Evolutionary conservation across 2,888 invertebrate species (phyloP), one percentile per base, ranked within the genome.

Genomic region (Athetis lepigone): DNA sequence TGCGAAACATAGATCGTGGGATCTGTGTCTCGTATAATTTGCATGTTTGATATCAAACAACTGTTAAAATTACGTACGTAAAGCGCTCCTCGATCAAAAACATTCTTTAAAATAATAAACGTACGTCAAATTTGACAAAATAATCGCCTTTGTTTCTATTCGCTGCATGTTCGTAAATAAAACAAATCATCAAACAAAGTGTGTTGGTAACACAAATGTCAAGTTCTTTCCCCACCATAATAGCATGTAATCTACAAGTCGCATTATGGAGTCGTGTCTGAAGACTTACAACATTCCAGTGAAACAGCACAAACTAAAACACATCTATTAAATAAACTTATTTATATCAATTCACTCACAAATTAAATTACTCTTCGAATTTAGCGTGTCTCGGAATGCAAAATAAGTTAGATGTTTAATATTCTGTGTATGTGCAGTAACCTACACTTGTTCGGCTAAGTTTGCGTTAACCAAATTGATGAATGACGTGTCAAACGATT

Each of bases 1-100:
- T 82, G 80, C 76, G 78, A 80, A 81, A 74, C 76, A 69, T 70
- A 65, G 68, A 65, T 74, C 71, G 76, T 72, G 63, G 70, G 65
- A 67, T 69, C 64, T 71, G 74, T 75, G 64, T 73, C 66, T 70
- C 66, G 70, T 75, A 75, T 71, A 69, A 73, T 70, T 68, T 65
- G 39, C 50, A 72, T 72, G 63, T 67, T 68, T 70, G 56, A 19
- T 54, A 50, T 37, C 21, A 21, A 46, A 54, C 27, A n/a, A 29
- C 42, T 19, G 37, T 49, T 45, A 18, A 45, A 52, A 36, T 36
- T 19, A 23, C 21, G 27, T 40, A 33, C n/a, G 13, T 13, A 29
- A 46, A 19, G 42, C 27, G n/a, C 21, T 23, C 25, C 33, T 8
- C 19, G 1, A 25, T 63, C 18, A 5, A 45, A 11, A 33, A 46